A percentile compares a stretch with the other conserved stretches of the same genome.
These are phyloP conservation scores for Callipepla californica DNA, from an alignment of 2,113 vertebrate species.

Conservation along the genomic window DNA sequence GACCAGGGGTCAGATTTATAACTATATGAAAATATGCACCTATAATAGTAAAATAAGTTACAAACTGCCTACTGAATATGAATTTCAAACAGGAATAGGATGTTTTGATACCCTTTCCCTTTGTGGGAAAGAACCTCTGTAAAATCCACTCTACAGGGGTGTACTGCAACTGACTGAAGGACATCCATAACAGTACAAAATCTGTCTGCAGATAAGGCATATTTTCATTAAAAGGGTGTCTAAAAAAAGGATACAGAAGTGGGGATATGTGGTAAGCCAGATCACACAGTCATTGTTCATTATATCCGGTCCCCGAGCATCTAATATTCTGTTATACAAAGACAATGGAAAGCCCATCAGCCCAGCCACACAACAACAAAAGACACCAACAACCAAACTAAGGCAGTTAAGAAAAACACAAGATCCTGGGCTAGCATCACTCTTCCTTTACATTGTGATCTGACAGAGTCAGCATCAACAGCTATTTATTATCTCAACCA, in stretches of 20 bases:
- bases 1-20: background rate
- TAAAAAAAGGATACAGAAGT: background rate
- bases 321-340: background rate
- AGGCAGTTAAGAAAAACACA: background rate
- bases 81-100: background rate
- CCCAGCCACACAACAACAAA: background rate
- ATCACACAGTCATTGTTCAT: background rate
- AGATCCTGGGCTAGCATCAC: background rate
- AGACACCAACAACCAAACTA: background rate
- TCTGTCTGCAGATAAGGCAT: background rate
- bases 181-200: background rate
- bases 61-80: background rate
- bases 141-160: background rate
- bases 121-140: background rate
- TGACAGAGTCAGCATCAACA: background rate
- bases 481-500: background rate
- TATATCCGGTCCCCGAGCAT: background rate
- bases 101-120: background rate
- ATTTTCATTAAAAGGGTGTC: background rate
- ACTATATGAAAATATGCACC: background rate
- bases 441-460: background rate
- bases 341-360: background rate
- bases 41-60: background rate
- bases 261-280: accelerated
- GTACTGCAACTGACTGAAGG: background rate